Conservation (phyloP, 2,888 invertebrate genomes). For the Watsonalla binaria region DNA sequence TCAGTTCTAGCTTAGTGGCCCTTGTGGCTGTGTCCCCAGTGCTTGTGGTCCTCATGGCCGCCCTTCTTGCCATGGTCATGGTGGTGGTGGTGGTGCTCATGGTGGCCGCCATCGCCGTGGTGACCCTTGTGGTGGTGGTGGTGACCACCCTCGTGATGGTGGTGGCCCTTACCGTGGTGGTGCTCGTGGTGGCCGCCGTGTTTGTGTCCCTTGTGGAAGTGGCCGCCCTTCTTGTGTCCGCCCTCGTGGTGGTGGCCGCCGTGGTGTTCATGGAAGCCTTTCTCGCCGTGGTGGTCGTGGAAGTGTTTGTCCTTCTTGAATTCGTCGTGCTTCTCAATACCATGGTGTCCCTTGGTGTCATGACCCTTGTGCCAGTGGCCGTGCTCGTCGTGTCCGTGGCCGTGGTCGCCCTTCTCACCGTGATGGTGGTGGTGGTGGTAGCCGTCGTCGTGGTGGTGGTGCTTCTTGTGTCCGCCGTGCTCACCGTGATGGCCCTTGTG, state of each 20-base stretch:
- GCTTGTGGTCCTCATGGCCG: slow-evolving; percentile 87
- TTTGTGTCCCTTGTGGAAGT: slow-evolving; percentile 88
- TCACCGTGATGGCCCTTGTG: slow-evolving; percentile 80
- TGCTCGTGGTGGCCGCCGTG: slow-evolving; percentile 87
- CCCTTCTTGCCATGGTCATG: slow-evolving; percentile 88
- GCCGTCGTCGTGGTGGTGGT: slow-evolving; percentile 82
- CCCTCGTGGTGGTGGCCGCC: slow-evolving; percentile 87
- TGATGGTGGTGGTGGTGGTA: slow-evolving; percentile 81
- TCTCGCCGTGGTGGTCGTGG: slow-evolving; percentile 89
- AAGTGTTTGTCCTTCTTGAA: slow-evolving; percentile 91
- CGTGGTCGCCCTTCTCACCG: slow-evolving; percentile 82
- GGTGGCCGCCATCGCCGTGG: slow-evolving; percentile 86
- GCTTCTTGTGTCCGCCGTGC: slow-evolving; percentile 81
- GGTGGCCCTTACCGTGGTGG: slow-evolving; percentile 87
- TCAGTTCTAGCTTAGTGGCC: slow-evolving; percentile 47
- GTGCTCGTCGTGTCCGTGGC: slow-evolving; percentile 69
- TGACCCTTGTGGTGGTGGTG: slow-evolving; percentile 88
- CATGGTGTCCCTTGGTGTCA: slow-evolving; percentile 90
- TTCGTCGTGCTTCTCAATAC: slow-evolving; percentile 89
- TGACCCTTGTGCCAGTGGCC: slow-evolving; percentile 90
- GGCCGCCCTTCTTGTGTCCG: slow-evolving; percentile 88
- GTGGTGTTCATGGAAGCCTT: slow-evolving; percentile 87
- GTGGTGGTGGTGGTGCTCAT: slow-evolving; percentile 85
- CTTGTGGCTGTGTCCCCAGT: slow-evolving; percentile 82
- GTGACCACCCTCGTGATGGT: slow-evolving; percentile 86